A percentile compares a stretch with the other conserved stretches of the same genome.
Conservation (phyloP, 2,113 vertebrate species). For the Ailuropoda melanoleuca region DNA sequence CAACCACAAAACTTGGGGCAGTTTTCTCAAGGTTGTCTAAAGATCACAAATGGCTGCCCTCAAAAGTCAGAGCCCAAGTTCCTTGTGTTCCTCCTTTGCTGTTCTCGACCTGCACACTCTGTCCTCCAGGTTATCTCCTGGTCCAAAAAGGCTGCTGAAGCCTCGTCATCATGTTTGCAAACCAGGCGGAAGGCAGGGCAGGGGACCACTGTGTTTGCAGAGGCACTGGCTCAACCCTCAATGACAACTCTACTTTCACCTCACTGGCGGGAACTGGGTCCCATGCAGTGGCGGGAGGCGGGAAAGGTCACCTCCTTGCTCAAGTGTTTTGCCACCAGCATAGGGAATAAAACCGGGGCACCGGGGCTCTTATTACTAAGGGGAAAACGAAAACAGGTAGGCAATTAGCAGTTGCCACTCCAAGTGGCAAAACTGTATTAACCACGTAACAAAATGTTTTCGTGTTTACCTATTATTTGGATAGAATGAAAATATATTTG, state of each 20-base stretch:
- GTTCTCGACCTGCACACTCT: neutral
- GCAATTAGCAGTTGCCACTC: neutral
- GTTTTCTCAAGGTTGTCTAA: neutral
- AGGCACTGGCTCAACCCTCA: neutral
- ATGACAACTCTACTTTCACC: neutral
- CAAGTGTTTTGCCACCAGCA: neutral
- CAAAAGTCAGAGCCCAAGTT: neutral
- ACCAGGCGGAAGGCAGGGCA: neutral
- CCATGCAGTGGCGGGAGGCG: accelerated
- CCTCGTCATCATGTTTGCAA: neutral
- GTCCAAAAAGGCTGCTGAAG: neutral
- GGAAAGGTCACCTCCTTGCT: neutral
- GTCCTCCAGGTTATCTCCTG: neutral
- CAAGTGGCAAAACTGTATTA: neutral
- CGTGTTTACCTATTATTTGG: neutral
- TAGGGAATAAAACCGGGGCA: neutral
- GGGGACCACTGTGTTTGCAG: neutral
- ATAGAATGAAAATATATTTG: neutral
- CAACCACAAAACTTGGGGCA: neutral
- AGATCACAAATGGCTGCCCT: neutral
- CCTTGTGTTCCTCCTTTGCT: neutral
- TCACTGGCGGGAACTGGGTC: neutral
- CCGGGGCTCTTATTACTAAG: neutral
- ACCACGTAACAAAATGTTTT: neutral
- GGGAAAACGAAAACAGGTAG: neutral